Conservation (phyloP, 2,797 vertebrate genomes). For the Anguilla obscura region DNA sequence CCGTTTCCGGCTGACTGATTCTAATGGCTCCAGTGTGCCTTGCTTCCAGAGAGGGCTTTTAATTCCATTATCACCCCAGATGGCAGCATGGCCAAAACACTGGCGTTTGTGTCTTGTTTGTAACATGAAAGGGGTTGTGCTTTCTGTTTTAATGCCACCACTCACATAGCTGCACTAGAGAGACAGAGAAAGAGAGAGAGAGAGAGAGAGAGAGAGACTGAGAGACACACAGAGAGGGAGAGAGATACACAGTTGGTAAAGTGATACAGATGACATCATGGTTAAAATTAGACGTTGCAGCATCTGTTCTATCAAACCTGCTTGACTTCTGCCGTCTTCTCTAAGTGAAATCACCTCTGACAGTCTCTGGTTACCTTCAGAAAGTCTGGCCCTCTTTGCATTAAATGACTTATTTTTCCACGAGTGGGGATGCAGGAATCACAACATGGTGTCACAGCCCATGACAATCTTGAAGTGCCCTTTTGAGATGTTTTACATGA, state of each 20-base stretch:
- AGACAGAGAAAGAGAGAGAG: not conserved
- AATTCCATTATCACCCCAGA: conserved; percentile 35
- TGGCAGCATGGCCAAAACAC: conserved; percentile 17
- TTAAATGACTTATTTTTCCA: not conserved
- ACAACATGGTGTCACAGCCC: not conserved
- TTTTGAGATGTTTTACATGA: not conserved
- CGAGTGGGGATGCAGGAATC: not conserved
- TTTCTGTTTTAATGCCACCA: not conserved
- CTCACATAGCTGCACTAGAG: not conserved
- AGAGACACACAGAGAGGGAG: not conserved
- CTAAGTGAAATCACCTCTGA: conserved; percentile 32
- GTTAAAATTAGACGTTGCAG: not conserved
- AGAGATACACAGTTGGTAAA: not conserved
- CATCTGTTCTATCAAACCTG: not conserved
- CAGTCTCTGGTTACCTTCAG: conserved; percentile 17
- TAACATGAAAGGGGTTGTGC: not conserved
- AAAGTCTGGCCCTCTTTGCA: not conserved
- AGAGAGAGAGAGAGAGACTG: not conserved
- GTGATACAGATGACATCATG: not conserved
- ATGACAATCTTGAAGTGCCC: not conserved
- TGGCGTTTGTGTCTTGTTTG: conserved; percentile 11
- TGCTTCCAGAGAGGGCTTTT: conserved; percentile 21
- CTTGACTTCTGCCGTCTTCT: not conserved
- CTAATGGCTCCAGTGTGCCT: conserved; percentile 14
- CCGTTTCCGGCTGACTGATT: conserved; percentile 27